Percentiles rank a stretch among this genome's conserved stretches.
Conservation (phyloP, 2,888 invertebrate genomes). For the Apotomis capreana region DNA sequence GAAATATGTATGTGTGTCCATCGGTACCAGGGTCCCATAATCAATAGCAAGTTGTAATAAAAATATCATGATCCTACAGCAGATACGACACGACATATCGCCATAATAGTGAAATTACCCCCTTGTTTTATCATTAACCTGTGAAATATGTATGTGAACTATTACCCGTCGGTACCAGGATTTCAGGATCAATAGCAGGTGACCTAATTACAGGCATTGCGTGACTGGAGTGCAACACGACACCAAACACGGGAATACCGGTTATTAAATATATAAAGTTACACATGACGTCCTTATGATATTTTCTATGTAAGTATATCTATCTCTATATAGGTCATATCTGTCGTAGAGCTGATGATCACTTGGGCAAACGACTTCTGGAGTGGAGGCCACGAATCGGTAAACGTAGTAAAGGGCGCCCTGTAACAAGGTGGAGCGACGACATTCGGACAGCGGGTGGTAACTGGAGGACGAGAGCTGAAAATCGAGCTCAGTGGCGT, state of each 20-base stretch:
- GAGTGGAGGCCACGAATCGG: too few species aligned
- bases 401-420: too few species aligned
- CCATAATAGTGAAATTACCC: neutral
- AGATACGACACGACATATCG: too few species aligned
- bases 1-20: neutral
- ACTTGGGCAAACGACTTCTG: too few species aligned
- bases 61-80: too few species aligned
- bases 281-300: neutral
- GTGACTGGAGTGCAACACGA: constrained; percentile 1
- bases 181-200: constrained; percentile 26
- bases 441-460: too few species aligned
- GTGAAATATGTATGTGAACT: neutral
- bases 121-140: constrained; percentile 5
- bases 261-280: neutral
- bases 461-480: too few species aligned
- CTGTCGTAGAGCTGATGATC: too few species aligned
- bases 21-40: neutral
- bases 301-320: neutral
- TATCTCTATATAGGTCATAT: too few species aligned
- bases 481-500: too few species aligned
- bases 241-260: constrained; percentile 1
- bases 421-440: too few species aligned
- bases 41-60: too few species aligned
- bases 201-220: constrained; percentile 25
- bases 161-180: constrained; percentile 15